phyloP scores from a whole-genome alignment of 2,888 invertebrate genomes.

The Cosmia trapezina region DNA sequence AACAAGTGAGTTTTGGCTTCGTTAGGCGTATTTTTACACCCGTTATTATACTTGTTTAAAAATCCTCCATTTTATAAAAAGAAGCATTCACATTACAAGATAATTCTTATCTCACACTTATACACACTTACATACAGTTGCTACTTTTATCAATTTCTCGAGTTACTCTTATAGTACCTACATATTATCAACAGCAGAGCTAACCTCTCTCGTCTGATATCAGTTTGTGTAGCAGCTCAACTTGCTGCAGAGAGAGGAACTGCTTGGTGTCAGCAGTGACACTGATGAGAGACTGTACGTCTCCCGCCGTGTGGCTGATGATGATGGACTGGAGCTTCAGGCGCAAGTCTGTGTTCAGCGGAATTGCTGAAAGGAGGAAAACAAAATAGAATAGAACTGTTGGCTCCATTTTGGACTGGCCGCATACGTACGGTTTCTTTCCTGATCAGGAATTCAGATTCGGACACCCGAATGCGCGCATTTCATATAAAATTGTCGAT shows the following conservation, averaged over 20 bases:
- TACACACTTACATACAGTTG: conserved; percentile 4
- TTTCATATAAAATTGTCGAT: too few species aligned
- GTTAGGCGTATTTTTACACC: background rate
- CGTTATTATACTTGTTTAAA: background rate
- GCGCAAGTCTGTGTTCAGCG: conserved; percentile 78
- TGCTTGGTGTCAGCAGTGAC: conserved; percentile 77
- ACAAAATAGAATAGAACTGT: background rate
- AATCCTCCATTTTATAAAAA: background rate
- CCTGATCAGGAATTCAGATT: too few species aligned
- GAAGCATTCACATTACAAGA: background rate
- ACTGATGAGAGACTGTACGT: conserved; percentile 77
- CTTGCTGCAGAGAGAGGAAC: conserved; percentile 77
- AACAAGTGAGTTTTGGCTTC: background rate
- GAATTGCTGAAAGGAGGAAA: conserved; percentile 74
- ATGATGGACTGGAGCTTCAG: conserved; percentile 85
- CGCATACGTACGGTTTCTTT: too few species aligned
- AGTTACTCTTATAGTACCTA: background rate
- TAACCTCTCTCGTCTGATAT: conserved; percentile 67
- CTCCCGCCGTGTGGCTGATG: conserved; percentile 75
- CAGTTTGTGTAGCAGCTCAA: conserved; percentile 76
- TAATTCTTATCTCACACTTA: conserved; percentile 2
- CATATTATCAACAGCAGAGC: conserved; percentile 1
- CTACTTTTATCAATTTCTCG: conserved; percentile 12
- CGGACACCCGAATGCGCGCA: too few species aligned
- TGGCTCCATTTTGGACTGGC: background rate